These are phyloP conservation scores for Eulithis testata DNA, from an alignment of 2,888 invertebrate genomes.

Conservation along the genomic window DNA sequence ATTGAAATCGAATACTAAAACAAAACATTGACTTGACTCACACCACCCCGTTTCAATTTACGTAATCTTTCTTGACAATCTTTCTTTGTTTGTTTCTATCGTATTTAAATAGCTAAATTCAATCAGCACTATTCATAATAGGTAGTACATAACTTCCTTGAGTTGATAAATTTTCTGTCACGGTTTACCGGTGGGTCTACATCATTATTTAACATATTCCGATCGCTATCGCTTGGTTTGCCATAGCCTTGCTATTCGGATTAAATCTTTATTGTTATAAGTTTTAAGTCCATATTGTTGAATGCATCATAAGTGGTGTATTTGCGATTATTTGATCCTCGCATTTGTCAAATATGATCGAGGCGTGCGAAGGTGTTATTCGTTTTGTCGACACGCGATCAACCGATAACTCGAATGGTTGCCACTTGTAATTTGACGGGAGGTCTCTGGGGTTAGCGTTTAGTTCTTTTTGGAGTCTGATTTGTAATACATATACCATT, in stretches of 20 bases:
- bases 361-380: slow-evolving; percentile 70
- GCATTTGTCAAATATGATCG: slow-evolving; percentile 75
- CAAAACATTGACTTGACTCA: slow-evolving; percentile 74
- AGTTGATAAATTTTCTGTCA: slow-evolving; percentile 53
- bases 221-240: slow-evolving; percentile 57
- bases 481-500: slow-evolving; percentile 22
- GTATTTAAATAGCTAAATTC: slow-evolving; percentile 41
- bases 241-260: slow-evolving; percentile 39
- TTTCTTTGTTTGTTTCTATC: slow-evolving; percentile 44
- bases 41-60: slow-evolving; percentile 64
- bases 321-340: slow-evolving; percentile 68
- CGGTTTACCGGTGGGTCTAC: slow-evolving; percentile 53
- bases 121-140: slow-evolving; percentile 39
- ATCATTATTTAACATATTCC: slow-evolving; percentile 61
- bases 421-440: slow-evolving; percentile 76
- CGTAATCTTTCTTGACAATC: slow-evolving; percentile 57
- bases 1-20: slow-evolving; percentile 71
- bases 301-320: slow-evolving; percentile 44
- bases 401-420: slow-evolving; percentile 66
- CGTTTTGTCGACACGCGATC: slow-evolving; percentile 76
- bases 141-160: slow-evolving; percentile 49
- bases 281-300: slow-evolving; percentile 49
- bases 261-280: slow-evolving; percentile 50
- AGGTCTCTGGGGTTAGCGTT: slow-evolving; percentile 60
- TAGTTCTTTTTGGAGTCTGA: slow-evolving; percentile 47